Percentiles rank a stretch among this genome's conserved stretches.
These are phyloP conservation scores for Agonopterix arenella DNA, from an alignment of 2,888 invertebrate genomes.

Conservation along the genomic window DNA sequence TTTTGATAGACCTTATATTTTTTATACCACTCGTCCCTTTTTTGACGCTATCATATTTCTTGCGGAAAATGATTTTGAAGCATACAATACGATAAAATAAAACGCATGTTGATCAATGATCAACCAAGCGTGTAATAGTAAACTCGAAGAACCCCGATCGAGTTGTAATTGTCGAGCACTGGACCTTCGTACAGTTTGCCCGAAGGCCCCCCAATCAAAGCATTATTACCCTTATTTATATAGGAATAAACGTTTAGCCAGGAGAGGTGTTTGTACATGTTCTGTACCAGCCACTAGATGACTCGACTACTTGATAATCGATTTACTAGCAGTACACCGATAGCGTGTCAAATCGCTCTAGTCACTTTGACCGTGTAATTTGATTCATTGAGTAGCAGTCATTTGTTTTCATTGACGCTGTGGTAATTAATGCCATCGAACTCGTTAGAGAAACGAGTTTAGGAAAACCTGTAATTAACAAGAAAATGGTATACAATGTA, in stretches of 20 bases:
- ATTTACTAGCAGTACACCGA: constrained; percentile 6
- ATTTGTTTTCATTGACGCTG: constrained; percentile 1
- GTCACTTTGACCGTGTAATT: constrained; percentile 11
- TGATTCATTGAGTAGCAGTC: constrained; percentile 12
- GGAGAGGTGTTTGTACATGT: constrained; percentile 7
- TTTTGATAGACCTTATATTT: no score
- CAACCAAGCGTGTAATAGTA: constrained; percentile 55
- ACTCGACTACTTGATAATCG: constrained; percentile 9
- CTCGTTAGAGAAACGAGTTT: neutral
- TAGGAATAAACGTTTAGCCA: neutral
- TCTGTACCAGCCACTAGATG: constrained; percentile 2
- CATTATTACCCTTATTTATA: no score
- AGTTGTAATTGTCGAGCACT: neutral
- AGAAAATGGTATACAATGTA: no score
- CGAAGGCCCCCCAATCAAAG: no score
- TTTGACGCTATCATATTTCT: no score
- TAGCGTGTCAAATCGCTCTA: constrained; percentile 8
- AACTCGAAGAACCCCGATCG: constrained; percentile 23
- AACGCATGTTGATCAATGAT: no score
- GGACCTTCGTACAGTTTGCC: no score
- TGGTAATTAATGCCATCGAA: neutral
- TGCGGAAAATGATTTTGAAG: no score
- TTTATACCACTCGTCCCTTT: no score
- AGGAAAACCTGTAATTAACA: no score
- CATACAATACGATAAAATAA: no score